These are phyloP conservation scores for Drosophila anomelani DNA, from an alignment of 2,888 invertebrate species.

Conservation along the genomic window DNA sequence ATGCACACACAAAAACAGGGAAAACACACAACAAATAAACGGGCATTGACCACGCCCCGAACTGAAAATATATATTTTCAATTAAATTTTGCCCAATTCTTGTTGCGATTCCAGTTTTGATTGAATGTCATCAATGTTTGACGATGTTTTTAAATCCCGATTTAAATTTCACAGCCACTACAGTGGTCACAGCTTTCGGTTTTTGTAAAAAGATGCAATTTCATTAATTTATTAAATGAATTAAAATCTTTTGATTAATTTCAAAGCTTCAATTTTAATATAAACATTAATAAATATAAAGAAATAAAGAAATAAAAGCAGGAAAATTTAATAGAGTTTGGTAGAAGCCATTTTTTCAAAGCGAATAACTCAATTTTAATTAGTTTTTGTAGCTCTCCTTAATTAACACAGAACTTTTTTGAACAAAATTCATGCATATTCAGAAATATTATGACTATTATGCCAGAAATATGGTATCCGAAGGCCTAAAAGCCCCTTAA, in stretches of 20 bases:
- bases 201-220: too few relatives aligned
- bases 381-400: not conserved
- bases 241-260: not conserved
- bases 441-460: not conserved
- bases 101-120: slow-evolving; percentile 14
- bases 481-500: slow-evolving; percentile 8
- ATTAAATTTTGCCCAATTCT: slow-evolving; percentile 17
- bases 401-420: not conserved
- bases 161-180: slow-evolving; percentile 3
- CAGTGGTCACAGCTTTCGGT: not conserved
- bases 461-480: not conserved
- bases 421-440: not conserved
- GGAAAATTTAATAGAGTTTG: not conserved
- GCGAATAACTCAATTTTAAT: slow-evolving; percentile 3
- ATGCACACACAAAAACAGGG: slow-evolving; percentile 29
- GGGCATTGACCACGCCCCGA: slow-evolving; percentile 6
- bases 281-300: not conserved
- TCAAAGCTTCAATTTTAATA: not conserved
- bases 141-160: not conserved
- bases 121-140: slow-evolving; percentile 15
- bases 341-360: not conserved
- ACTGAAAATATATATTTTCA: slow-evolving; percentile 7
- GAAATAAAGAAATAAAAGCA: not conserved
- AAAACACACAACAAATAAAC: slow-evolving; percentile 18
- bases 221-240: not conserved